Base-by-base conservation (phyloP, 2,797 vertebrate species). In the Carapus acus region DNA sequence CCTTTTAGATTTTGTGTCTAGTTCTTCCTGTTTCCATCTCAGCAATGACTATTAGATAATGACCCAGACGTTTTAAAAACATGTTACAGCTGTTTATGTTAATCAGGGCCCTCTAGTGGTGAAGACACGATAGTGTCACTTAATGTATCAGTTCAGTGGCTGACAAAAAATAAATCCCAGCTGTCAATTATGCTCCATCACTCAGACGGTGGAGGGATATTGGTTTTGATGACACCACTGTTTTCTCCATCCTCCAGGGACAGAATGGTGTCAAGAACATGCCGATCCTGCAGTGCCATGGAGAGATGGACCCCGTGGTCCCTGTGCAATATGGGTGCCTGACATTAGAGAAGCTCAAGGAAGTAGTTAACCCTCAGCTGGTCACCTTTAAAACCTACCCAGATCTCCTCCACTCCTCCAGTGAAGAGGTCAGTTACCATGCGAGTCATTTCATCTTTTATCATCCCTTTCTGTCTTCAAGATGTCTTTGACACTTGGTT, bases 231-330 rank as follows among this genome's bases (percentile, higher is more conserved):
- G 38, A 18, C 24, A 13, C 31, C 9, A 13, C 6, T 21, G 19
- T 42, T 7, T 43, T 48, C 23, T 72, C 11, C 51, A 23, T 44
- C 22, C 37, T 7, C 16, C 67, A 90, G 89, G 87, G 76, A 1
- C 81, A 78, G 2, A 77, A 65, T 22, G 52, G 55, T 58, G 81
- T 89, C 81, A 94, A 89, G 88, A 92, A 93, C 79, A 85, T 91
- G 13, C 88, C 93, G 23, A 92, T 99, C 79, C 84, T 99, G 80
- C 95, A 97, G 79, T 98, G 95, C 82, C 96, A 99, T 0, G 96
- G 96, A 11, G 93, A 95, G 69, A 69, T 83, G 71, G 96, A 99
- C 64, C 58, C 66, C 65, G 94, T 97, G 94, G 92, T 99, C 68
- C 95, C 94, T 0, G 69, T 88, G 37, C 88, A 88, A 38, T 94